Conservation (phyloP, 2,113 vertebrate species). For the Corythornis cristatus region DNA sequence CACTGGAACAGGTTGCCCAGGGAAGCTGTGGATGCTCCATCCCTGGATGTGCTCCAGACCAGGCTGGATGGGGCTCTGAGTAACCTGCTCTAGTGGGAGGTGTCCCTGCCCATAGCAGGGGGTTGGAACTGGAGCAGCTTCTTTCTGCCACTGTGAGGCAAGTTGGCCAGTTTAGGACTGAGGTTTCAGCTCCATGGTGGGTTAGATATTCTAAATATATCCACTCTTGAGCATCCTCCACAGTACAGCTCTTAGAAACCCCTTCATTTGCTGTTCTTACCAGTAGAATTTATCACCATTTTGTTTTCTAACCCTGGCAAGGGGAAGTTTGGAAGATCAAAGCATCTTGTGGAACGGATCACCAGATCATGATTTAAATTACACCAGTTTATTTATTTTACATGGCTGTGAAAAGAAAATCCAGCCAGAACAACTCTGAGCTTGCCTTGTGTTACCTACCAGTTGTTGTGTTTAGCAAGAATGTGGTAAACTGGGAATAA, state of each 20-base stretch:
- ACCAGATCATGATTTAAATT: not conserved
- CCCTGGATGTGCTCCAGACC: too few relatives aligned
- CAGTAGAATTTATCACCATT: not conserved
- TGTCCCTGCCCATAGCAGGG: too few relatives aligned
- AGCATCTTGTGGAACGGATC: not conserved
- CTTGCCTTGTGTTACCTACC: fast-evolving
- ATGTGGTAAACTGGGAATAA: not conserved
- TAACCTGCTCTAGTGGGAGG: too few relatives aligned
- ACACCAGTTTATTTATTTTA: not conserved
- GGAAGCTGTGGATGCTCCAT: too few relatives aligned
- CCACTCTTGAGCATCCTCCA: not conserved
- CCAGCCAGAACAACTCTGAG: not conserved
- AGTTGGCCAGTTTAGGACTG: not conserved
- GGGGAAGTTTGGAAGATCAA: not conserved
- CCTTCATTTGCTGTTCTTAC: not conserved
- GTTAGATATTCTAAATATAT: not conserved
- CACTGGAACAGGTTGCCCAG: too few relatives aligned
- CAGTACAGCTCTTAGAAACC: not conserved
- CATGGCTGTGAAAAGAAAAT: not conserved
- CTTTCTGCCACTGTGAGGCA: not conserved
- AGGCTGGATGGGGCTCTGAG: too few relatives aligned
- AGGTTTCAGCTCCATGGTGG: not conserved
- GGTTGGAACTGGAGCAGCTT: not conserved
- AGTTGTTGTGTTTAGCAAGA: not conserved
- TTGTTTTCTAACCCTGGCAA: not conserved